These are phyloP conservation scores for Archips xylosteana DNA, from an alignment of 2,888 invertebrate species.

Conservation along the genomic window DNA sequence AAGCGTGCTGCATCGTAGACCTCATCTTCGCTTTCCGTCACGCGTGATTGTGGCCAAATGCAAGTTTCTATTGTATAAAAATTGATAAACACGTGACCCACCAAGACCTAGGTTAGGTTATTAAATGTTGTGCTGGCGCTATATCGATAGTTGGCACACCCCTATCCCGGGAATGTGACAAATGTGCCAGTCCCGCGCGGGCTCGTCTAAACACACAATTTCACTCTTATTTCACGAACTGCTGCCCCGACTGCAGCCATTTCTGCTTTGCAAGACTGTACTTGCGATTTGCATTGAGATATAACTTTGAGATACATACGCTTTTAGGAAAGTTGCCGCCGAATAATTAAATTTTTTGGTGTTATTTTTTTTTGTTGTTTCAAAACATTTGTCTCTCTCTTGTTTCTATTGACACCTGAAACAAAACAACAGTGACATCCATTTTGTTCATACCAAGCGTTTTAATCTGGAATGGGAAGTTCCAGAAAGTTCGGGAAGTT, in stretches of 20 bases:
- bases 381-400: neutral
- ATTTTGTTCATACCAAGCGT: slow-evolving; percentile 23
- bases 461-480: slow-evolving; percentile 26
- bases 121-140: slow-evolving; percentile 43
- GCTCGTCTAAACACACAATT: slow-evolving; percentile 79
- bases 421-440: neutral
- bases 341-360: too few species aligned
- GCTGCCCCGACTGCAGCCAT: slow-evolving; percentile 62
- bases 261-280: slow-evolving; percentile 36
- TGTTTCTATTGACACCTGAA: neutral
- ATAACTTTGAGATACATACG: neutral
- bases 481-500: slow-evolving; percentile 10
- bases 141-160: slow-evolving; percentile 54
- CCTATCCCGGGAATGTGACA: slow-evolving; percentile 62
- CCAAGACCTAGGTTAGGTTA: too few species aligned
- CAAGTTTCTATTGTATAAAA: too few species aligned
- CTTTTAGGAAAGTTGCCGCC: too few species aligned
- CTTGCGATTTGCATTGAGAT: slow-evolving; percentile 6
- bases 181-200: slow-evolving; percentile 68
- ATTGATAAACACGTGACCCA: too few species aligned
- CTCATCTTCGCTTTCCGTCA: too few species aligned
- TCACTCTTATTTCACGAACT: slow-evolving; percentile 77
- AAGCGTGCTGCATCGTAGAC: too few species aligned
- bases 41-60: too few species aligned
- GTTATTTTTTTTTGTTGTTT: too few species aligned